Evolutionary conservation across 2,888 invertebrate species (phyloP).

Genomic region (Aquatica leii): DNA sequence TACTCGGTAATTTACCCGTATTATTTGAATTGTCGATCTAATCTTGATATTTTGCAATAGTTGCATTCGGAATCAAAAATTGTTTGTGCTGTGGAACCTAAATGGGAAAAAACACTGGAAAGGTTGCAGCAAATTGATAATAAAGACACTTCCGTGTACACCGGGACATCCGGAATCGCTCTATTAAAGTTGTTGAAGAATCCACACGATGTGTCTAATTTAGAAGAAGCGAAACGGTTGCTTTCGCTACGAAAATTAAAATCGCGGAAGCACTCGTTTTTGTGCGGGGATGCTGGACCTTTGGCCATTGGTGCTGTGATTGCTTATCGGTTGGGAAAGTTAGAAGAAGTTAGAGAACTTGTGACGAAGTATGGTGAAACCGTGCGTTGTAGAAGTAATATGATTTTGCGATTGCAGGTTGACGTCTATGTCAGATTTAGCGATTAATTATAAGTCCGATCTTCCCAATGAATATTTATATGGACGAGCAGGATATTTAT

Average conservation of each 20-base stretch:
- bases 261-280: slow-evolving; percentile 67
- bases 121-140: slow-evolving; percentile 60
- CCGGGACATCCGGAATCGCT: slow-evolving; percentile 77
- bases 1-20: slow-evolving; percentile 40
- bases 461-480: slow-evolving; percentile 85
- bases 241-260: slow-evolving; percentile 61
- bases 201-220: slow-evolving; percentile 42
- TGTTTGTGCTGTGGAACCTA: slow-evolving; percentile 56
- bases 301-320: slow-evolving; percentile 69
- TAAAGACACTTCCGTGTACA: slow-evolving; percentile 75
- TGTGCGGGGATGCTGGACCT: slow-evolving; percentile 75
- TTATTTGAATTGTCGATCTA: background rate
- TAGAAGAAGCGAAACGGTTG: slow-evolving; percentile 60
- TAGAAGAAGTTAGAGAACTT: slow-evolving; percentile 63
- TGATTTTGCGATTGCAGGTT: slow-evolving; percentile 63
- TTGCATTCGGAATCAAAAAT: slow-evolving; percentile 62
- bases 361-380: slow-evolving; percentile 62
- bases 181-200: slow-evolving; percentile 67
- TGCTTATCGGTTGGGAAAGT: slow-evolving; percentile 65
- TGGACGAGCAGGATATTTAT: slow-evolving; percentile 86
- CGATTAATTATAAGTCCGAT: slow-evolving; percentile 63
- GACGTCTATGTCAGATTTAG: slow-evolving; percentile 62
- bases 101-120: slow-evolving; percentile 59
- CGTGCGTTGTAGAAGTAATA: background rate
- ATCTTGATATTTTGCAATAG: slow-evolving; percentile 50